Evolutionary conservation across 2,888 invertebrate species (phyloP), one percentile per base, ranked within the genome.

Genomic region (Uloborus plumipes): DNA sequence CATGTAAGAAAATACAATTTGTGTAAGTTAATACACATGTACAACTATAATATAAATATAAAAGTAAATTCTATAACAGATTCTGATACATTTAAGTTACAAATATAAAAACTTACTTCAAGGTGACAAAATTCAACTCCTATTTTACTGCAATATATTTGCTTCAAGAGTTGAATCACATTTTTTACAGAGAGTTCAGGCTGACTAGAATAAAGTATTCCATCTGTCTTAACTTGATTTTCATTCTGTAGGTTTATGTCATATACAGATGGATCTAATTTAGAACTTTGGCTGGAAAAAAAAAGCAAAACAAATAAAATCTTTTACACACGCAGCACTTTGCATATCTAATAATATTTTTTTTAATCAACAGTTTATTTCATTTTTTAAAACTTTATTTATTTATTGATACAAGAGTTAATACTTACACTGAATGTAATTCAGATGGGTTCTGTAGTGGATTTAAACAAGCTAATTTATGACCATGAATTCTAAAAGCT

Each of bases 91-190:
- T 26, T 26, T 16, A 47, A 14, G n/a, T 6, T 2, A 7, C 31
- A n/a, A 47, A 67, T 22, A 16, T 53, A 69, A 22, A 59, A n/a
- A 55, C 31, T 78, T 58, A 76, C 84, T 51, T 50, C 73, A 7
- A 85, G 47, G 65, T 86, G 84, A 66, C 78, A 80, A 55, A 86
- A 80, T 78, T 86, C 86, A 71, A 85, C 65, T 22, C 85, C 83
- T 31, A 85, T 78, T 51, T 72, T 66, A 71, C 83, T 74, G 69
- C 80, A 85, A 67, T 86, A 86, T 14, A 69, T 77, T 22, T 64
- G 51, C 51, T 74, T 70, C n/a, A 86, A 61, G 20, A 59, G 65
- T n/a, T 62, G 39, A 16, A 85, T 15, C 13, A 85, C 65, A 22
- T 85, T 53, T 47, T 51, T 26, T 4, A 73, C 16, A 14, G 59